Evolutionary conservation across 1,140 invertebrate species (phyloP).

Genomic region (Aphelenchoides fujianensis): DNA sequence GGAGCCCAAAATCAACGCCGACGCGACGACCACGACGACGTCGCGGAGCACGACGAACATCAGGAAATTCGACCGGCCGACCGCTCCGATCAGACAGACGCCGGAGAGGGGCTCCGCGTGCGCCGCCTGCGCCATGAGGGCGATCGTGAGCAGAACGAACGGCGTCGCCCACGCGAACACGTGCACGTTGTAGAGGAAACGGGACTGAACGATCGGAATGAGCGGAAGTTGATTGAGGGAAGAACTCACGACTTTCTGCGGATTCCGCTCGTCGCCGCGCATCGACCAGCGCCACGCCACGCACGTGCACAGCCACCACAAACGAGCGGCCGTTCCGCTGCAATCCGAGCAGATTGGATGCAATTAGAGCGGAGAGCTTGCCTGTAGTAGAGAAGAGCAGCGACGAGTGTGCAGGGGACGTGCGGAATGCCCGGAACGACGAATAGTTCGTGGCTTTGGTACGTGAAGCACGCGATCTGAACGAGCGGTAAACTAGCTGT

Average conservation of each 20-base stretch:
- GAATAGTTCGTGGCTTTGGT: conserved; percentile 27
- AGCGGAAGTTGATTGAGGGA: conserved; percentile 1
- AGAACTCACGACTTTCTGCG: conserved; percentile 6
- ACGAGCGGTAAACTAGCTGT: no score
- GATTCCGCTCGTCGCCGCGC: background rate
- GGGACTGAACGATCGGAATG: conserved; percentile 11
- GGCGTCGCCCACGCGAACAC: conserved; percentile 31
- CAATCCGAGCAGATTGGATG: no score
- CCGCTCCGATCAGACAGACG: conserved; percentile 27
- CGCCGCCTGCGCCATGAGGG: conserved; percentile 32
- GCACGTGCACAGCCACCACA: conserved; percentile 31
- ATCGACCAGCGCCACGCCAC: conserved; percentile 24
- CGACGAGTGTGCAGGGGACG: conserved; percentile 27
- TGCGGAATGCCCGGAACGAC: conserved; percentile 33
- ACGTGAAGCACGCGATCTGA: conserved; percentile 29
- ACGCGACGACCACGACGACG: conserved; percentile 20
- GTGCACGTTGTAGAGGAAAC: conserved; percentile 31
- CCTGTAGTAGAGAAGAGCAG: conserved; percentile 28
- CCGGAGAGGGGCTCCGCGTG: conserved; percentile 29
- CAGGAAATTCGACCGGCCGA: conserved; percentile 16
- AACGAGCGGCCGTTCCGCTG: conserved; percentile 25
- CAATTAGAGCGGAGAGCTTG: no score
- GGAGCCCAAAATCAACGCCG: conserved; percentile 4
- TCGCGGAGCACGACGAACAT: conserved; percentile 23
- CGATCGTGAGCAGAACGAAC: conserved; percentile 24